Conservation (phyloP, 1,140 invertebrate genomes). For the Sycophaga agraensis region DNA sequence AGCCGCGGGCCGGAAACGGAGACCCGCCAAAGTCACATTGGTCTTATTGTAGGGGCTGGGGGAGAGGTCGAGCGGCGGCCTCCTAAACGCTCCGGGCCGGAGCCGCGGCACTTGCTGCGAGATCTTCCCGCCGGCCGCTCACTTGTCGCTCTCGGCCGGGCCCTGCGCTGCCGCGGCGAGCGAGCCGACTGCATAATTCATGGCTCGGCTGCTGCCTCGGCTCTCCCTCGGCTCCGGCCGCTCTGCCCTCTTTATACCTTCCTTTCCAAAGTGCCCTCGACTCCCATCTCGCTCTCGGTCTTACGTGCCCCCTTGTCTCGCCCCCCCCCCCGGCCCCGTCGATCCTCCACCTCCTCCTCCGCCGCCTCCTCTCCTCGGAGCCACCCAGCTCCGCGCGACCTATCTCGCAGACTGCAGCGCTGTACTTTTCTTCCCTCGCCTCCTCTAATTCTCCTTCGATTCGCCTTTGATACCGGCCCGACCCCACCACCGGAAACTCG, state of each 20-base stretch:
- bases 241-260: conserved; percentile 29
- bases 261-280: conserved; percentile 31
- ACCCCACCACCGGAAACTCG: no score
- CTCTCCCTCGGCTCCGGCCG: conserved; percentile 24
- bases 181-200: conserved; percentile 55
- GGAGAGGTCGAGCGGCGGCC: no score
- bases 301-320: not conserved
- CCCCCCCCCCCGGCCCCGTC: conserved; percentile 21
- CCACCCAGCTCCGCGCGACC: no score
- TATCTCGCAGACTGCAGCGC: no score
- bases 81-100: no score
- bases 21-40: no score
- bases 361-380: conserved; percentile 1
- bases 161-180: no score
- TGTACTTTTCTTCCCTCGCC: not conserved
- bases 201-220: conserved; percentile 38
- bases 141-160: conserved; percentile 32
- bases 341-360: conserved; percentile 10
- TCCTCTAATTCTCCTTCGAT: conserved; percentile 28
- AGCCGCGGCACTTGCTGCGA: no score
- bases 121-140: conserved; percentile 9
- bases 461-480: conserved; percentile 18
- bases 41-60: no score
- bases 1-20: no score
- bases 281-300: conserved; percentile 28